Percentiles rank a stretch among this genome's conserved stretches.
phyloP scores from a whole-genome alignment of 2,113 vertebrate genomes.

The Sebastes schlegelii region DNA sequence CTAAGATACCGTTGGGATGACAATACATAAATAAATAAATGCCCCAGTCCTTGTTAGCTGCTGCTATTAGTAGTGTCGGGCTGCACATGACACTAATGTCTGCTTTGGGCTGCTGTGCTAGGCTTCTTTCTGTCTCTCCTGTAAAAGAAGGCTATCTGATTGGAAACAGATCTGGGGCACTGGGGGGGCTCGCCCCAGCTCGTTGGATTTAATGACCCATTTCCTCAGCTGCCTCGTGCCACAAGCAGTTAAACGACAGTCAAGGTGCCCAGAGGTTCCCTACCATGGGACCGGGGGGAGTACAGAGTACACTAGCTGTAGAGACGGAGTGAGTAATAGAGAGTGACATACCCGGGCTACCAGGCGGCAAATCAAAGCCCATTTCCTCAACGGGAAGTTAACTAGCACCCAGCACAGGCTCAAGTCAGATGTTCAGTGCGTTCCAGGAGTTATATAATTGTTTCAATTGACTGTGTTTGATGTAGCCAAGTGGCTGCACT shows the following conservation, averaged over 20 bases:
- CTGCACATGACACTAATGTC: slow-evolving; percentile 65
- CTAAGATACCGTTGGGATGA: slow-evolving; percentile 51
- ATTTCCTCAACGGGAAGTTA: slow-evolving; percentile 75
- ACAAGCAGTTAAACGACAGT: slow-evolving; percentile 87
- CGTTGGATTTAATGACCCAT: slow-evolving; percentile 88
- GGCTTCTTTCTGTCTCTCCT: slow-evolving; percentile 66
- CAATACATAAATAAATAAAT: slow-evolving; percentile 50
- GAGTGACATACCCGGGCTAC: slow-evolving; percentile 65
- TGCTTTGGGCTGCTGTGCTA: slow-evolving; percentile 62
- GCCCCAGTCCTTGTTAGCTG: slow-evolving; percentile 63
- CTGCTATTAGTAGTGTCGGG: slow-evolving; percentile 55
- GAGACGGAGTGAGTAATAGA: slow-evolving; percentile 74
- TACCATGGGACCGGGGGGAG: slow-evolving; percentile 62
- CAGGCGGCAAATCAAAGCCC: slow-evolving; percentile 74
- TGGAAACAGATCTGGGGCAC: slow-evolving; percentile 86
- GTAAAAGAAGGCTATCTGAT: slow-evolving; percentile 85
- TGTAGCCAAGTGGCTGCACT: neutral
- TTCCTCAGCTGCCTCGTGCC: slow-evolving; percentile 85
- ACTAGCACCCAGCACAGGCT: slow-evolving; percentile 62
- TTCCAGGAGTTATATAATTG: slow-evolving; percentile 46
- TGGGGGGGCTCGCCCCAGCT: slow-evolving; percentile 81
- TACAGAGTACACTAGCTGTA: slow-evolving; percentile 54
- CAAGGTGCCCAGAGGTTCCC: slow-evolving; percentile 85
- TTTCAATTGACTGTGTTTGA: slow-evolving; percentile 7
- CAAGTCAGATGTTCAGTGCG: slow-evolving; percentile 51